Percentiles rank a stretch among this genome's conserved stretches.
Conservation (phyloP, 2,113 vertebrate species). For the Actenoides lindsayi region DNA sequence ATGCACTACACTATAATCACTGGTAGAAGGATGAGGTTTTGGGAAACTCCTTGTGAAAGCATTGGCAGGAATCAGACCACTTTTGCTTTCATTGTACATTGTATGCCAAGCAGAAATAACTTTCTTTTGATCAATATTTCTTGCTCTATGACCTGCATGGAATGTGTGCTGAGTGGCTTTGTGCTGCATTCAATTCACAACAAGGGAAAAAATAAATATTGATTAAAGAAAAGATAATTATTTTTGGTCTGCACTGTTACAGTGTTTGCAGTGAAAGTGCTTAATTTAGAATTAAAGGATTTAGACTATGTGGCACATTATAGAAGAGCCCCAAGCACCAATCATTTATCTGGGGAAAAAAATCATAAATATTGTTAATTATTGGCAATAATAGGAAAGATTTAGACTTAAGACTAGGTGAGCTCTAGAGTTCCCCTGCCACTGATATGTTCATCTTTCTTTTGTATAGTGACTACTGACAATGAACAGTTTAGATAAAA, state of each 20-base stretch:
- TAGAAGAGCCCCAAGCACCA: neutral
- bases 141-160: neutral
- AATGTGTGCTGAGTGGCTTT: neutral
- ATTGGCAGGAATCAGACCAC: neutral
- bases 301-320: neutral
- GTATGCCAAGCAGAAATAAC: neutral
- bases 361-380: neutral
- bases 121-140: neutral
- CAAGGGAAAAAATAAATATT: neutral
- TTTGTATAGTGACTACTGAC: neutral
- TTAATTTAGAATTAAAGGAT: neutral
- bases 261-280: neutral
- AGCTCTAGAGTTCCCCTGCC: neutral
- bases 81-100: neutral
- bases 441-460: neutral
- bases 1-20: neutral
- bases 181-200: neutral
- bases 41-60: neutral
- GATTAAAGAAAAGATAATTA: neutral
- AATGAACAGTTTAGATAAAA: neutral
- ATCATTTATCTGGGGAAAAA: neutral
- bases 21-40: neutral
- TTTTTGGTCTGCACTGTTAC: neutral
- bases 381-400: neutral
- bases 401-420: neutral